Conservation (phyloP, 2,797 vertebrate species). For the Siniperca undulata region DNA sequence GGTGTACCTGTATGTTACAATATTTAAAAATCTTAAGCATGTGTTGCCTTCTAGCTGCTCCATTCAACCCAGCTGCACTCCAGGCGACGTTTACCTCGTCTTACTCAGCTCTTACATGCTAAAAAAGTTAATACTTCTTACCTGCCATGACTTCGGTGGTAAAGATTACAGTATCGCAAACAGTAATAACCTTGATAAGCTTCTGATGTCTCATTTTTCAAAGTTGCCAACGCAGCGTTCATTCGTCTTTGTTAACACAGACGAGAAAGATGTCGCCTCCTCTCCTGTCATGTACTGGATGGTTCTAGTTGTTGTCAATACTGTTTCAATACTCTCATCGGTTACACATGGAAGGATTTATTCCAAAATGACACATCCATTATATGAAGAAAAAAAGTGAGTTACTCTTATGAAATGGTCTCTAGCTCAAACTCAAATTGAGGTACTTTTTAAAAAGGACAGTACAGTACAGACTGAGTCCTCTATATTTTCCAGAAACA, state of each 20-base stretch:
- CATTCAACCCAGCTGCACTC: constrained; percentile 44
- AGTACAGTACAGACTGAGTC: constrained; percentile 1
- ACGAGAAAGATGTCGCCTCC: constrained; percentile 34
- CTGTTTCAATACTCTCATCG: constrained; percentile 63
- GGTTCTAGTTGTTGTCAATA: constrained; percentile 65
- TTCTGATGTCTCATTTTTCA: constrained; percentile 28
- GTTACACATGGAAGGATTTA: constrained; percentile 62
- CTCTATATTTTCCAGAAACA: constrained; percentile 32
- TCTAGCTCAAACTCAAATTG: constrained; percentile 26
- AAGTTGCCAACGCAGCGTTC: neutral
- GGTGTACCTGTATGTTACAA: constrained; percentile 51
- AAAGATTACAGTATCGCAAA: constrained; percentile 4
- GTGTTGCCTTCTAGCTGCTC: constrained; percentile 79
- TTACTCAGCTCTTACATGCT: constrained; percentile 21
- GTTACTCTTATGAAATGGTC: neutral
- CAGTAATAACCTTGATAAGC: constrained; percentile 24
- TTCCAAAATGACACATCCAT: constrained; percentile 66
- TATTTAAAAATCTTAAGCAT: constrained; percentile 64
- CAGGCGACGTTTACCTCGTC: constrained; percentile 41
- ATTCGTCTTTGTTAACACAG: neutral
- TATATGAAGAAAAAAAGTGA: constrained; percentile 43
- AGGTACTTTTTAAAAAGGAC: constrained; percentile 23
- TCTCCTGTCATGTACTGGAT: constrained; percentile 56
- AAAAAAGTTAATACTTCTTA: neutral
- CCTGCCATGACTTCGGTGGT: constrained; percentile 14